These are phyloP conservation scores for Hippoglossus stenolepis DNA, from an alignment of 2,113 vertebrate genomes.

Conservation along the genomic window DNA sequence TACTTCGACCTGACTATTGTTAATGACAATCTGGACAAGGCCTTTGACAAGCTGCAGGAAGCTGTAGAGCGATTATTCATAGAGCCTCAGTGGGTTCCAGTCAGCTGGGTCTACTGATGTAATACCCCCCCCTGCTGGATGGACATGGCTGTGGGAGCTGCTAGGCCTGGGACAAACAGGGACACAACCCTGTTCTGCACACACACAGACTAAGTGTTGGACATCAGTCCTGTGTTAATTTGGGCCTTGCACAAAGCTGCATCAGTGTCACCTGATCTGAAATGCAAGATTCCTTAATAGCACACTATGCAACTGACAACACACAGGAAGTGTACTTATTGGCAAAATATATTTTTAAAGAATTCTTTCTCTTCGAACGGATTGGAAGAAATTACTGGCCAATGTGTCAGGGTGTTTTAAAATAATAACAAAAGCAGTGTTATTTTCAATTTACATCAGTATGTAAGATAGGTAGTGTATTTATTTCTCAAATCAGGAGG, in stretches of 20 bases:
- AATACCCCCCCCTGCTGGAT: conserved; percentile 26
- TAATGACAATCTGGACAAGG: conserved; percentile 98
- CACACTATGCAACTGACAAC: conserved; percentile 88
- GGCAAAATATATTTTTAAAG: conserved; percentile 82
- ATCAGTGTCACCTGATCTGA: conserved; percentile 67
- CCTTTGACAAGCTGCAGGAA: conserved; percentile 94
- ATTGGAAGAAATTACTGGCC: conserved; percentile 71
- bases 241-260: conserved; percentile 53
- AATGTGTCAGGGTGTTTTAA: conserved; percentile 40
- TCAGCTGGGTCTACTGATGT: conserved; percentile 97
- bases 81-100: conserved; percentile 96
- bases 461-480: conserved; percentile 58
- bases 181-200: conserved; percentile 42
- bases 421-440: conserved; percentile 38
- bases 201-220: conserved; percentile 27
- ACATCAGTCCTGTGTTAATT: conserved; percentile 46
- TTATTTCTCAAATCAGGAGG: conserved; percentile 72
- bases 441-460: conserved; percentile 49
- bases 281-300: conserved; percentile 61
- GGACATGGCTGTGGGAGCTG: conserved; percentile 23
- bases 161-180: conserved; percentile 38
- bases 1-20: conserved; percentile 97
- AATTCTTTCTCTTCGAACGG: conserved; percentile 86
- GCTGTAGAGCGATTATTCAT: conserved; percentile 89
- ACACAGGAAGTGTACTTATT: conserved; percentile 94